Evolutionary conservation across 2,797 vertebrate species (phyloP).

Genomic region (Myiothlypis chrysogaster): DNA sequence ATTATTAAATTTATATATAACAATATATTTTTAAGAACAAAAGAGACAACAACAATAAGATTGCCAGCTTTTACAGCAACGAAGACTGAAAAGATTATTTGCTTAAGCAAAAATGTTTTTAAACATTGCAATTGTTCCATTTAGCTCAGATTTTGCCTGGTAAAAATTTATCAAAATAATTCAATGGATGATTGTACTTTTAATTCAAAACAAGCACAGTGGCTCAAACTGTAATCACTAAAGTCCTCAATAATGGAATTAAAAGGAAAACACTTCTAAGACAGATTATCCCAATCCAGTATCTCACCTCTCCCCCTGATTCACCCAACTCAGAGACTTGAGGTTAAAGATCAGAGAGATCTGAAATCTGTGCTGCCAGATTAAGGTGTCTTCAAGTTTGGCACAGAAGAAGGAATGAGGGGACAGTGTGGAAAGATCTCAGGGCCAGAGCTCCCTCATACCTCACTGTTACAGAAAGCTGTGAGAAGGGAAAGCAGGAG

Average conservation of each 20-base stretch:
- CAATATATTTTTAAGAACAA: not conserved
- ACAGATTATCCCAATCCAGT: not conserved
- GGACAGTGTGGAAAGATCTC: not conserved
- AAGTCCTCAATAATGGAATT: not conserved
- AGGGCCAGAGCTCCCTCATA: fast-evolving
- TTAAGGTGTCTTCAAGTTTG: not conserved
- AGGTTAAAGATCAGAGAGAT: not conserved
- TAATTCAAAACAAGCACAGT: not conserved
- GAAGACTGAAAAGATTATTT: not conserved
- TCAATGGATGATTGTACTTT: not conserved
- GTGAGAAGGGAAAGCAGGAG: fast-evolving
- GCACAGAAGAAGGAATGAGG: not conserved
- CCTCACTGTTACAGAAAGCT: not conserved
- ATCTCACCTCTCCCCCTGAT: fast-evolving
- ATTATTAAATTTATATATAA: not conserved
- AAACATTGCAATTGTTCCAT: not conserved
- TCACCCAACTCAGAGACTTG: not conserved
- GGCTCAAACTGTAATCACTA: not conserved
- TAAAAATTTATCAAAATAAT: not conserved
- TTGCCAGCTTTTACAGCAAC: not conserved
- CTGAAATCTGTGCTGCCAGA: not conserved
- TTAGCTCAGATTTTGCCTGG: not conserved
- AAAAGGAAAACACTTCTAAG: not conserved
- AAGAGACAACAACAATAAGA: not conserved
- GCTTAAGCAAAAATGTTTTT: not conserved